Conservation (phyloP, 2,113 vertebrate species). For the Strix aluco region DNA sequence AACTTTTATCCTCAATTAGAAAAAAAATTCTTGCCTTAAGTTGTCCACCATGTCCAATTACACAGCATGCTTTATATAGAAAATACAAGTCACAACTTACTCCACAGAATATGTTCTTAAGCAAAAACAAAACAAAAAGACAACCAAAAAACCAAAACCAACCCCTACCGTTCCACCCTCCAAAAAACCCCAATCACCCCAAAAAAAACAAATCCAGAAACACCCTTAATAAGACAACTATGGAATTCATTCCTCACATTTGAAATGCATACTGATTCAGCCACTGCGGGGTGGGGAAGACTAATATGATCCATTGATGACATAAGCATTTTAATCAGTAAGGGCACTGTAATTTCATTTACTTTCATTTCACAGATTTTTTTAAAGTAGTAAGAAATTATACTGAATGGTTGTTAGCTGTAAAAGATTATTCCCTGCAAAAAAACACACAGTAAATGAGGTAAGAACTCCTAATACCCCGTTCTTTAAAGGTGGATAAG, state of each 20-base stretch:
- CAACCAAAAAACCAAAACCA: neutral
- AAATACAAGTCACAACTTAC: neutral
- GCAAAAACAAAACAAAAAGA: neutral
- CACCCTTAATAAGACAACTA: neutral
- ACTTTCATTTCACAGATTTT: neutral
- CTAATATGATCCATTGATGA: neutral
- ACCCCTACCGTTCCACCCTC: neutral
- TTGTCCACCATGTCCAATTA: neutral
- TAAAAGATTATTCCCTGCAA: neutral
- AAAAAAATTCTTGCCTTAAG: neutral
- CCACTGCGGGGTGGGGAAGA: neutral
- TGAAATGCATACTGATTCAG: neutral
- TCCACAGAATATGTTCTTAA: neutral
- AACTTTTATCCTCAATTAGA: neutral
- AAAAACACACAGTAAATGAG: neutral
- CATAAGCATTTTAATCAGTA: neutral
- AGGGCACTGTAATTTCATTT: neutral
- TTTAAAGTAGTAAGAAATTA: neutral
- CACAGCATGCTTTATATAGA: neutral
- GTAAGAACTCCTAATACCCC: neutral
- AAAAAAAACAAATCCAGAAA: neutral
- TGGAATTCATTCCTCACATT: neutral
- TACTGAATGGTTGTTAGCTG: neutral
- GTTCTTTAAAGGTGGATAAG: neutral
- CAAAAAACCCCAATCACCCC: neutral